Evolutionary conservation across 2,113 vertebrate species (phyloP).

Genomic region (Halcyon malimbica): DNA sequence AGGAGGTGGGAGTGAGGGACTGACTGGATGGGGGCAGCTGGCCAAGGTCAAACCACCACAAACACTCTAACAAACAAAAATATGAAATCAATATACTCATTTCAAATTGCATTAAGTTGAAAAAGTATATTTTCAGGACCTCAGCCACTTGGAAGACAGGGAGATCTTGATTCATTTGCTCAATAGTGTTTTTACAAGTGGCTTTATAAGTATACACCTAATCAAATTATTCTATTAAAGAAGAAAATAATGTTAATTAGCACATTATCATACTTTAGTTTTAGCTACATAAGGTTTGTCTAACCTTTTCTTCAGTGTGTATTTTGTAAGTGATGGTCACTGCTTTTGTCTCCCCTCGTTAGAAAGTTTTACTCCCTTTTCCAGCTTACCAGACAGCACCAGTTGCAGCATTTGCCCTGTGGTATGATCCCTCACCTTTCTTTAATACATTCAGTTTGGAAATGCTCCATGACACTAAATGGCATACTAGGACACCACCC

Average conservation of each 20-base stretch:
- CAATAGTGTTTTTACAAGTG: not conserved
- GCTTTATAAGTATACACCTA: not conserved
- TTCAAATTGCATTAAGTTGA: not conserved
- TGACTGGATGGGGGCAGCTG: not conserved
- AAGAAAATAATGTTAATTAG: not conserved
- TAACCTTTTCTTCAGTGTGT: not conserved
- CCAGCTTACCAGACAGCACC: not conserved
- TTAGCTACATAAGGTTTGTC: not conserved
- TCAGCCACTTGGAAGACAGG: not conserved
- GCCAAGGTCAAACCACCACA: not conserved
- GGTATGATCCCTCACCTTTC: not conserved
- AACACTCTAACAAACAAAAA: not conserved
- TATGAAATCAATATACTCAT: not conserved
- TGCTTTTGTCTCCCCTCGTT: not conserved
- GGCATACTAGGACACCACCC: not conserved
- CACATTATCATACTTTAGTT: not conserved
- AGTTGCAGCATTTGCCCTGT: not conserved
- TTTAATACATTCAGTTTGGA: not conserved
- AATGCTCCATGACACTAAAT: not conserved
- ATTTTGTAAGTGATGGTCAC: not conserved
- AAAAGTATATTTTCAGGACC: not conserved
- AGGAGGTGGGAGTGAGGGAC: rapidly evolving
- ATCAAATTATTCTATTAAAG: not conserved
- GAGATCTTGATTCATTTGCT: not conserved
- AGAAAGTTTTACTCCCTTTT: not conserved